Percentiles rank a stretch among this genome's conserved stretches.
Conservation (phyloP, 2,113 vertebrate genomes). For the Daubentonia madagascariensis region DNA sequence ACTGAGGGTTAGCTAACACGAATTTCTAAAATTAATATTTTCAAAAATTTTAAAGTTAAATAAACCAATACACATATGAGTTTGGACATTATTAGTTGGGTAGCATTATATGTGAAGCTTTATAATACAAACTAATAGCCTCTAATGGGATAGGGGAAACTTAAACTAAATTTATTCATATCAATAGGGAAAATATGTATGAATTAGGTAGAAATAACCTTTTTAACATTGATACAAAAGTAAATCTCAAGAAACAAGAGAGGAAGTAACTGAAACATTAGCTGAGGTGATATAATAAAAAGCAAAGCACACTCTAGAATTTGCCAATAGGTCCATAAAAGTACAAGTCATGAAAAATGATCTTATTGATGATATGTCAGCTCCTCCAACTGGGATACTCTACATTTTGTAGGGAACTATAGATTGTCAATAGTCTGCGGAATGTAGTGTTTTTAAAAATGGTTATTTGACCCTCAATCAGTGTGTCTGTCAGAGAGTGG, state of each 20-base stretch:
- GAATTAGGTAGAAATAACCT: background rate
- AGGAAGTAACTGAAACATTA: background rate
- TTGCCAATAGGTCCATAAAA: background rate
- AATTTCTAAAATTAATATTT: background rate
- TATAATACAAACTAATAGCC: background rate
- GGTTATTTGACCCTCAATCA: background rate
- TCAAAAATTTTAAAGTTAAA: background rate
- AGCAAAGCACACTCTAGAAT: background rate
- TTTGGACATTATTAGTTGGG: background rate
- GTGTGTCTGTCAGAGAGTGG: no score
- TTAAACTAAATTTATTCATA: background rate
- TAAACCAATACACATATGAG: background rate
- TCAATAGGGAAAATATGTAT: background rate
- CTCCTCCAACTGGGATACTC: background rate
- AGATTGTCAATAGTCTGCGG: no score
- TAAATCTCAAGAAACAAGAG: background rate
- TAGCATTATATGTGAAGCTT: background rate
- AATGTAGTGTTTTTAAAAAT: no score
- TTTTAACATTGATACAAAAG: background rate
- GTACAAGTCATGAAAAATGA: background rate
- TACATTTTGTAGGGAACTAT: background rate
- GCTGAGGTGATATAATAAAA: background rate
- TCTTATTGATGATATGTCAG: background rate
- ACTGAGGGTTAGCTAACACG: background rate
- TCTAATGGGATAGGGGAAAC: background rate